Base-by-base conservation (phyloP, 2,113 vertebrate species). In the Marcusenius ussheri region DNA sequence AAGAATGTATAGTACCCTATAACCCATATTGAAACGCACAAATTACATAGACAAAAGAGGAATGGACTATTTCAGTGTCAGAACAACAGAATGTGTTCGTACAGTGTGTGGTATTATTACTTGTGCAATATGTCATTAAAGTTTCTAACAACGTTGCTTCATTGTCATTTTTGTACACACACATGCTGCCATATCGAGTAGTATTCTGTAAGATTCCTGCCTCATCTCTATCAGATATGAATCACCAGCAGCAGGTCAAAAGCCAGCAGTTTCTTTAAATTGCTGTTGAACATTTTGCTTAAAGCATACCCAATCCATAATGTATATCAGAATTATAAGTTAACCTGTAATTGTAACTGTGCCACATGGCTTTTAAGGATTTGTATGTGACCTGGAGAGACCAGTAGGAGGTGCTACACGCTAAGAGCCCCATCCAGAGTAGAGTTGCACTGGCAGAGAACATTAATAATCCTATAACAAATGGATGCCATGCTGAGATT, bases 21-120 rank as follows among this genome's bases (percentile, higher is more conserved):
- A 92, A 95, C 93, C 92, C 90, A 91, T 92, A n/a, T 27, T 91
- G 87, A 47, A 92, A 95, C 92, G 93, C 94, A 95, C 94, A 95
- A 93, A 90, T 93, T 93, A 92, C 15, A 10, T 88, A 49, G 87
- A 77, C 70, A 77, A 15, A 87, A 87, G 21, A 56, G 24, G 70
- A 77, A 39, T 39, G 70, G 1, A 88, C 86, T 92, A 53, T 90
- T 87, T 91, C 89, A 53, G 90, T 91, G 1, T 66, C 89, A 88
- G 70, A 74, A 89, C 39, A 89, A 39, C 53, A 87, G 80, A 85
- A 91, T 53, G 21, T 53, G 45, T 91, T 88, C 93, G 62, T 91
- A 86, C 90, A 90, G 90, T 91, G 39, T 85, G 89, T 91, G 91
- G 88, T 91, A 51, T 70, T 87, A 62, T 51, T 84, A 77, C 66